Percentiles rank a stretch among this genome's conserved stretches.
phyloP scores from a whole-genome alignment of 2,888 invertebrate species.

The Eristalis tenax region DNA sequence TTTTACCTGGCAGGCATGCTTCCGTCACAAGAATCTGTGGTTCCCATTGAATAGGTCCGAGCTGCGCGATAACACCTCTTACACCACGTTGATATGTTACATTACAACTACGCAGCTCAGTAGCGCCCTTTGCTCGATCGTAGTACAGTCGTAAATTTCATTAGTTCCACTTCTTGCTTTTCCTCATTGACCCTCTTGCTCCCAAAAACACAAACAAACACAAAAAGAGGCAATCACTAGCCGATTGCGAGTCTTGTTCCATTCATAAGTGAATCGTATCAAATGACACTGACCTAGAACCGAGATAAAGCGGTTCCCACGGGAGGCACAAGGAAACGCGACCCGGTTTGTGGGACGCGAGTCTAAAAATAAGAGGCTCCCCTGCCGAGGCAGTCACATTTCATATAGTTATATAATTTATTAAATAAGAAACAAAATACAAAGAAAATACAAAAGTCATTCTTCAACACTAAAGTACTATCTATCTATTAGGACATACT shows the following conservation, averaged over 20 bases:
- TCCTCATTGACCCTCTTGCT: neutral
- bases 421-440: slow-evolving; percentile 46
- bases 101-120: neutral
- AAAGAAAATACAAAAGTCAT: slow-evolving; percentile 28
- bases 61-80: neutral
- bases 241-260: neutral
- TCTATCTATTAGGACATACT: slow-evolving; percentile 15
- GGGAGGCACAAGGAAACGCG: neutral
- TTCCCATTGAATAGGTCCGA: too few relatives aligned
- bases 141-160: neutral
- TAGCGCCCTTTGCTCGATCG: neutral
- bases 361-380: neutral
- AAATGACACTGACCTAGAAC: neutral
- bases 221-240: neutral
- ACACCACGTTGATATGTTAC: neutral
- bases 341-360: neutral
- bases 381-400: neutral
- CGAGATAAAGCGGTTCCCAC: neutral
- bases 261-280: slow-evolving; percentile 11
- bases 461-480: slow-evolving; percentile 25
- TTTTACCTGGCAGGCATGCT: neutral
- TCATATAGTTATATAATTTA: slow-evolving; percentile 48
- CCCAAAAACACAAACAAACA: neutral
- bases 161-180: neutral
- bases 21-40: neutral